phyloP scores from a whole-genome alignment of 2,113 vertebrate species.

The Misgurnus anguillicaudatus region DNA sequence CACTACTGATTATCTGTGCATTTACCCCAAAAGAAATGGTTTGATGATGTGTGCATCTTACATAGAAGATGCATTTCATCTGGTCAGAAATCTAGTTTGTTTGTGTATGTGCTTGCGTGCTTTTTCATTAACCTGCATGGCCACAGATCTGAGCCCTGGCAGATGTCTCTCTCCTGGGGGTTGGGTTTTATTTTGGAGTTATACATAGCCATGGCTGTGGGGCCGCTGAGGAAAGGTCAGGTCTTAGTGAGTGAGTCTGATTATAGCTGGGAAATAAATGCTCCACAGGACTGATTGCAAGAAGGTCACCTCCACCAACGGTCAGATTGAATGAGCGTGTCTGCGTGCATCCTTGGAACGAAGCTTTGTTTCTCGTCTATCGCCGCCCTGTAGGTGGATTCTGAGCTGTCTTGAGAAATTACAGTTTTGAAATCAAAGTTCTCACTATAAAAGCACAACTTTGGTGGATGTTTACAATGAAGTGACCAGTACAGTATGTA shows the following conservation, averaged over 20 bases:
- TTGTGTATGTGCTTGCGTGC: neutral
- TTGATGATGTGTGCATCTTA: neutral
- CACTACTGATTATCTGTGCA: neutral
- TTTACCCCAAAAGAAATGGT: neutral
- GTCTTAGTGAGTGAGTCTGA: slow-evolving; percentile 15
- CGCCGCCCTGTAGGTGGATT: no score
- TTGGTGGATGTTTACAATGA: no score
- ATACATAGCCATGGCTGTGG: slow-evolving; percentile 21
- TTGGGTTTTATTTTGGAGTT: slow-evolving; percentile 33
- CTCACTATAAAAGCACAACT: no score
- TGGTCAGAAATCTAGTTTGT: neutral
- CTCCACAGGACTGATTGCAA: slow-evolving; percentile 31
- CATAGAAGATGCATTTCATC: neutral
- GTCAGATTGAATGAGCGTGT: slow-evolving; percentile 34
- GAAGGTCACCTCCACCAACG: slow-evolving; percentile 23
- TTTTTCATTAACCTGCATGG: slow-evolving; percentile 46
- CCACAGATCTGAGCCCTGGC: slow-evolving; percentile 27
- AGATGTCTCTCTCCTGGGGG: slow-evolving; percentile 27
- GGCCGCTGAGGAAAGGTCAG: slow-evolving; percentile 7
- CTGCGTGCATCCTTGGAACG: slow-evolving; percentile 1
- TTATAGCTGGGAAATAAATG: slow-evolving; percentile 36
- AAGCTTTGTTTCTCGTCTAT: neutral
- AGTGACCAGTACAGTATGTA: no score
- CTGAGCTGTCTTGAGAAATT: no score
- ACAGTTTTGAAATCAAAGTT: no score